phyloP scores from a whole-genome alignment of 2,888 invertebrate species.

The Balanococcus diminutus region DNA sequence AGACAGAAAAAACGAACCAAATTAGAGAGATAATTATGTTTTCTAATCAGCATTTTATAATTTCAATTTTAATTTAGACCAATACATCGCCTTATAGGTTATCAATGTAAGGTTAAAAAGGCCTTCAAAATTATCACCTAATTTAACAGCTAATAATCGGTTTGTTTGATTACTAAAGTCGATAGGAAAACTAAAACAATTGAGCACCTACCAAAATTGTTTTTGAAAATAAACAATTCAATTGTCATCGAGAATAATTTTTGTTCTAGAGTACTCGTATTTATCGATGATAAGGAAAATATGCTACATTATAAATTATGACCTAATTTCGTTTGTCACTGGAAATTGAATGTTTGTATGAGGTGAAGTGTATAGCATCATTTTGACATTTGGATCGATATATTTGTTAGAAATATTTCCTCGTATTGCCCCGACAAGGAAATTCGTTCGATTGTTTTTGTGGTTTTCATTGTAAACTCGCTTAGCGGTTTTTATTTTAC shows the following conservation, averaged over 20 bases:
- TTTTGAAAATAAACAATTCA: not conserved
- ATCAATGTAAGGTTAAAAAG: not conserved
- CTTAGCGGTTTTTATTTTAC: not conserved
- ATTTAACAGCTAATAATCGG: not conserved
- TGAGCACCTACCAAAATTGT: not conserved
- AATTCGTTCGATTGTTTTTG: not conserved
- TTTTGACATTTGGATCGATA: not conserved
- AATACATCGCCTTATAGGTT: not conserved
- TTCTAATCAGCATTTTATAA: not conserved
- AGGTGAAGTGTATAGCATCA: not conserved
- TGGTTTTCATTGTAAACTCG: not conserved
- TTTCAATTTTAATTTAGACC: not conserved
- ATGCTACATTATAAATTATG: too few relatives aligned
- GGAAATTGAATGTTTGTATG: not conserved
- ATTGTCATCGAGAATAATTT: not conserved
- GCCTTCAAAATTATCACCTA: constrained; percentile 1
- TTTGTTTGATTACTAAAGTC: not conserved
- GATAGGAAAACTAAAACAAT: not conserved
- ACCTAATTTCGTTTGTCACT: not conserved
- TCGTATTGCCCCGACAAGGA: not conserved
- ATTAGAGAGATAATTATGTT: not conserved
- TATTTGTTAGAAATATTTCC: not conserved
- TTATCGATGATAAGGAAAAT: not conserved
- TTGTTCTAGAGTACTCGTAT: not conserved
- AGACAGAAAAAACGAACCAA: not conserved